Evolutionary conservation across 2,113 vertebrate genomes (phyloP), one percentile per base, ranked within the genome.

Genomic region (Xenus cinereus): DNA sequence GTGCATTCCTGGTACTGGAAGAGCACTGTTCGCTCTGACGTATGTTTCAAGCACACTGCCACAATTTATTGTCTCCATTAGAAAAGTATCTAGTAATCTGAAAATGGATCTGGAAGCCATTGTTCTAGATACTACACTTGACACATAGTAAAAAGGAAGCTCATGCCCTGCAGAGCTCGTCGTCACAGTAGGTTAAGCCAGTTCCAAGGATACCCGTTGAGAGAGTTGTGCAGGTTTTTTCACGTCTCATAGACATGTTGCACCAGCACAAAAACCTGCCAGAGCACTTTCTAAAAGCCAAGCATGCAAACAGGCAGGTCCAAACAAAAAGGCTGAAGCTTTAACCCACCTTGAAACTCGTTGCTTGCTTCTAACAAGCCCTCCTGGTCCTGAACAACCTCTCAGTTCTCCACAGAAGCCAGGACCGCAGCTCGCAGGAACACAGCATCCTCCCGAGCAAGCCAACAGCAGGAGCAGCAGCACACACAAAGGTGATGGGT

Each of bases 221-320:
- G 84, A 92, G 37, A 82, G 88, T 13, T 7, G 24, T 83, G 39
- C 94, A 75, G 83, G 79, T 95, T 96, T 82, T 92, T 84, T 86
- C 89, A 93, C 86, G 88, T 89, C 92, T 66, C 27, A 4, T 3
- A 48, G 63, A 45, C 22, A 1, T 23, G 79, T 92, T 90, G 88
- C 94, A 89, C 80, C 77, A 89, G 87, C 83, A 46, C 80, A 87
- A 60, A 84, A 97, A 94, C 93, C 69, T 87, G 94, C 83, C 51
- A 7, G 89, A 92, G 92, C 60, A 45, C 84, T 96, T 90, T 78
- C 60, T 51, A 56, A 86, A 74, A 87, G 85, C 39, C 39, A 17
- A 21, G 77, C 81, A 30, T 0, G 5, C 84, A 80, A 89, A 59
- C 53, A 72, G 37, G 51, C 59, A n/a, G 37, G 48, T 68, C 57